These are phyloP conservation scores for Litoditis marina DNA, from an alignment of 2,888 invertebrate species.

Conservation along the genomic window DNA sequence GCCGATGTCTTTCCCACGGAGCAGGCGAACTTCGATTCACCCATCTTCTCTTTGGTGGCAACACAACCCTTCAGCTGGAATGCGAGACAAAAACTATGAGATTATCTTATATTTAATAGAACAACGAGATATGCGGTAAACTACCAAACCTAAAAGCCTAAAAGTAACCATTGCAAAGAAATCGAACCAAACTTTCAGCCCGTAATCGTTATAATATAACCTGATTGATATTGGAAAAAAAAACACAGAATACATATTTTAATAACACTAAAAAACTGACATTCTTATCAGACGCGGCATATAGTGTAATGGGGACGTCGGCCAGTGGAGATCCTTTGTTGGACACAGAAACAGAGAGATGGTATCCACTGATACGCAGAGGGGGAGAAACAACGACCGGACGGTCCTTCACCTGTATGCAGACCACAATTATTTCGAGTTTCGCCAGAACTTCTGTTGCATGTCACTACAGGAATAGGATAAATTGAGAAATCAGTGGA, in stretches of 20 bases:
- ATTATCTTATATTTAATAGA: too few relatives aligned
- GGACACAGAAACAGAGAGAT: conserved; percentile 18
- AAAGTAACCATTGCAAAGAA: too few relatives aligned
- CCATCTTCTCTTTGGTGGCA: neutral
- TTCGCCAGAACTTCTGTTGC: too few relatives aligned
- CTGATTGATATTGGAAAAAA: too few relatives aligned
- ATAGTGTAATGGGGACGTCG: conserved; percentile 23
- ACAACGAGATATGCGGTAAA: neutral
- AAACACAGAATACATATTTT: neutral
- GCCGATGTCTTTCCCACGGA: conserved; percentile 37
- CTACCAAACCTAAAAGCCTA: too few relatives aligned
- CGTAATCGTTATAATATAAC: too few relatives aligned
- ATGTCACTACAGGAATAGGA: too few relatives aligned
- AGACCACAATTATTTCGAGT: too few relatives aligned
- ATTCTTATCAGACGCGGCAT: conserved; percentile 19
- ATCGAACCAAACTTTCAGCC: too few relatives aligned
- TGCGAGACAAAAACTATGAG: neutral
- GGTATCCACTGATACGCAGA: conserved; percentile 51
- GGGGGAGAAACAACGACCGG: conserved; percentile 50
- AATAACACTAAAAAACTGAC: too few relatives aligned
- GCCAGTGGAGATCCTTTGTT: conserved; percentile 10
- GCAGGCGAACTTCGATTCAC: conserved; percentile 42
- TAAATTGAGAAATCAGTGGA: too few relatives aligned
- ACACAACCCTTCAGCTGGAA: conserved; percentile 26
- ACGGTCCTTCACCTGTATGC: neutral